Evolutionary conservation across 2,888 invertebrate genomes (phyloP), one percentile per base, ranked within the genome.

Genomic region (Bugula neritina): DNA sequence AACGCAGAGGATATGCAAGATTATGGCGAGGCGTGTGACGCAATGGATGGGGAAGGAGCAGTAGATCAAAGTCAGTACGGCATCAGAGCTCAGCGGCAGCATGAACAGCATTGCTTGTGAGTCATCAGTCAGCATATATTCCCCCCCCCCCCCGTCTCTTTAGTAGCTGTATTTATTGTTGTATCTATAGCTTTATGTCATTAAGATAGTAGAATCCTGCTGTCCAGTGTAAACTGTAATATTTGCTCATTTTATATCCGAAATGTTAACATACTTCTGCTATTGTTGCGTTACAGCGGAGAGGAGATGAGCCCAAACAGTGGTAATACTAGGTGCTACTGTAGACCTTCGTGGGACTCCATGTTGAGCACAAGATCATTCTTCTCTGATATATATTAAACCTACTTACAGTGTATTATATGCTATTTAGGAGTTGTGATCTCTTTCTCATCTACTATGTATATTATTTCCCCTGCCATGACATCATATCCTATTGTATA

Each of bases 301-400:
- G 76, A 75, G 27, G 69, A 73, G 1, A 29, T 17, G 31, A 74
- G 74, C 72, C 75, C 76, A 1, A 72, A 35, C 1, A 74, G 76
- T 35, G 74, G 75, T 21, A 52, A 71, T 31, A 73, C 77, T 35
- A 72, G 76, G 21, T 78, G 77, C 72, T 78, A 76, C 72, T 78
- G 78, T 63, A 75, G 76, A 69, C 78, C 77, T 29, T 73, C 76
- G 10, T 78, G 77, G 77, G 78, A 78, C 69, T 76, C 74, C 10
- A 71, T 77, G 63, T 69, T 75, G 69, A 75, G 73, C 5, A 73
- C 74, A 69, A 63, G 73, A 29, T 75, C 77, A 10, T 78, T 77
- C 72, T 54, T 75, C 27, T 77, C 78, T 17, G 78, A 78, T 58
- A 74, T 76, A 54, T 78, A 78, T 72, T 78, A 72, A 75, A 43